Percentiles rank a stretch among this genome's conserved stretches.
These are phyloP conservation scores for Bettongia penicillata DNA, from an alignment of 2,113 vertebrate species.

Conservation along the genomic window DNA sequence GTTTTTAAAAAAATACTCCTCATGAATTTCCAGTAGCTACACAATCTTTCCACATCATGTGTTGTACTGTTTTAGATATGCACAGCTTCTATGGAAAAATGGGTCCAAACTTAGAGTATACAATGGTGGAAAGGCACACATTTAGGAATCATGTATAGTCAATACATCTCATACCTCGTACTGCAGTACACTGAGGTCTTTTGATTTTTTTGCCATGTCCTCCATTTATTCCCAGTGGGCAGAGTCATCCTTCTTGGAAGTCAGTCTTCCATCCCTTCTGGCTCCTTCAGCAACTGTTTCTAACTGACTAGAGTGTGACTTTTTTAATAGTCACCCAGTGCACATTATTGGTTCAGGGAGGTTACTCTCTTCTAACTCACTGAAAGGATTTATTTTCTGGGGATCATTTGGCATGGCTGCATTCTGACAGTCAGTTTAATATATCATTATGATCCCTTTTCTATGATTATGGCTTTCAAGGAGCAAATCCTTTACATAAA, in stretches of 20 bases:
- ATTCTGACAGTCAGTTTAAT: not conserved
- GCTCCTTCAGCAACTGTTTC: not conserved
- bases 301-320: not conserved
- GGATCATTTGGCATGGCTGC: not conserved
- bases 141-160: not conserved
- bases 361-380: not conserved
- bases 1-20: not conserved
- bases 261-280: not conserved
- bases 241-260: not conserved
- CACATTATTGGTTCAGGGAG: not conserved
- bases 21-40: not conserved
- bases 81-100: not conserved
- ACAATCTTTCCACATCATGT: not conserved
- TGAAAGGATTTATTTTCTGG: not conserved
- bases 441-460: not conserved
- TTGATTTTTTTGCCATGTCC: not conserved
- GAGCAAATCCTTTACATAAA: not conserved
- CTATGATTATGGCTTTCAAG: not conserved
- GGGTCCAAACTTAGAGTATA: not conserved
- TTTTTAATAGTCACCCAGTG: not conserved
- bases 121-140: not conserved
- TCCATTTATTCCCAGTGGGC: not conserved
- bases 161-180: not conserved
- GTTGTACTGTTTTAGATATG: not conserved
- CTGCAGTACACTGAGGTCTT: not conserved